Base-by-base conservation (phyloP, 2,888 invertebrate species). In the Cerastis leucographa region DNA sequence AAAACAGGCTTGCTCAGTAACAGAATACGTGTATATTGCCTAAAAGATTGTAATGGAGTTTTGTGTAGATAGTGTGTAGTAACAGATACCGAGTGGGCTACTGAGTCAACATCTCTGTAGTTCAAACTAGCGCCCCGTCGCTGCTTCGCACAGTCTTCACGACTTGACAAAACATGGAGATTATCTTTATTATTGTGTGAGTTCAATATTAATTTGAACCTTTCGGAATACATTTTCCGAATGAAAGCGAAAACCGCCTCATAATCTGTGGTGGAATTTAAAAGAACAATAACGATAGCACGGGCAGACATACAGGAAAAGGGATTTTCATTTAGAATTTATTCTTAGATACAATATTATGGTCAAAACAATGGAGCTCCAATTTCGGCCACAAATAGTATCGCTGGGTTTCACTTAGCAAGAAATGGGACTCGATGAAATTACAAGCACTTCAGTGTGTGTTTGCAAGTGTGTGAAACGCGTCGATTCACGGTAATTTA, bases 21-120 rank as follows among this genome's bases (percentile, higher is more conserved):
- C 49, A n/a, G 51, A 65, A 83, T 71, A 79, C 59, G 83, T 73
- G 65, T 74, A 49, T 74, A 61, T 70, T 74, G 56, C 78, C 83
- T 81, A 74, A 81, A 81, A 73, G 25, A 83, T 78, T 66, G 74
- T 83, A 81, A 81, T 81, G 66, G 78, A 56, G 56, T 62, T 83
- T 69, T 81, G 81, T 81, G 81, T 83, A 66, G 17, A 51, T 70
- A 83, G 83, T 56, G 66, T 49, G 46, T 29, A 62, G 71, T 64
- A 68, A 77, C 82, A 76, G 59, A 65, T 44, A 70, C 59, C 29
- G 56, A 66, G 70, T 76, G 66, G 56, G 71, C 42, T 64, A 51
- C 73, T 44, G 42, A 71, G 35, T 22, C 61, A 81, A 65, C 66
- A 49, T 29, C 67, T 49, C 46, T 66, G 17, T 80, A 29, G 54